These are phyloP conservation scores for Phalanger gymnotis DNA, from an alignment of 2,797 vertebrate genomes.

Conservation along the genomic window DNA sequence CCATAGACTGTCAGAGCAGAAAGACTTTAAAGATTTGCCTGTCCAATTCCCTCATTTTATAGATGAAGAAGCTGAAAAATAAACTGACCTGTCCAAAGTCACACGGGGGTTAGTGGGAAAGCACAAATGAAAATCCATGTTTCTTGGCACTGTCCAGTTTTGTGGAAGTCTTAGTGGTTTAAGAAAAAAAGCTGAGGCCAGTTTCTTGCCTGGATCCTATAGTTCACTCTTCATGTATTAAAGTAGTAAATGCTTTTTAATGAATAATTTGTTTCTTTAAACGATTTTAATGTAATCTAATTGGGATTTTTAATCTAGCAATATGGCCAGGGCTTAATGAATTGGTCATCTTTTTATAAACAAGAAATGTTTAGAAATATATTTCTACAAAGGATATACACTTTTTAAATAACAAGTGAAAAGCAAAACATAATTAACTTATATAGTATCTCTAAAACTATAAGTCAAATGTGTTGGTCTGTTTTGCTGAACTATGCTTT, in stretches of 20 bases:
- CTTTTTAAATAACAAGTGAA: neutral
- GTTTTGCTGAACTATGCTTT: neutral
- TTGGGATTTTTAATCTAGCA: accelerated
- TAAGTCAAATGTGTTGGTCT: neutral
- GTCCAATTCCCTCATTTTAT: neutral
- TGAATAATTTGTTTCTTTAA: neutral
- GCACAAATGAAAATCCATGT: neutral
- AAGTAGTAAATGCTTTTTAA: accelerated
- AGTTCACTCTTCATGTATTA: accelerated
- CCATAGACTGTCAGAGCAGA: neutral
- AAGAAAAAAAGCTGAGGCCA: neutral
- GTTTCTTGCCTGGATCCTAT: neutral
- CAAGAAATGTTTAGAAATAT: neutral
- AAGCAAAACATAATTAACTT: neutral
- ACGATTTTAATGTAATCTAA: neutral
- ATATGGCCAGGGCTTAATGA: accelerated
- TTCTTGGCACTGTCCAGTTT: neutral
- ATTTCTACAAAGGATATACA: neutral
- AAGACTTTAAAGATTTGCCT: neutral
- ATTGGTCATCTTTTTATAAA: neutral
- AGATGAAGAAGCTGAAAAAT: neutral
- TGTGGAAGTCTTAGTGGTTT: neutral
- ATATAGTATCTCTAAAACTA: neutral
- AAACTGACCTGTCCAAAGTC: neutral
- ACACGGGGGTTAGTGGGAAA: neutral